Conservation (phyloP, 1,140 invertebrate genomes). For the Cydia amplana region DNA sequence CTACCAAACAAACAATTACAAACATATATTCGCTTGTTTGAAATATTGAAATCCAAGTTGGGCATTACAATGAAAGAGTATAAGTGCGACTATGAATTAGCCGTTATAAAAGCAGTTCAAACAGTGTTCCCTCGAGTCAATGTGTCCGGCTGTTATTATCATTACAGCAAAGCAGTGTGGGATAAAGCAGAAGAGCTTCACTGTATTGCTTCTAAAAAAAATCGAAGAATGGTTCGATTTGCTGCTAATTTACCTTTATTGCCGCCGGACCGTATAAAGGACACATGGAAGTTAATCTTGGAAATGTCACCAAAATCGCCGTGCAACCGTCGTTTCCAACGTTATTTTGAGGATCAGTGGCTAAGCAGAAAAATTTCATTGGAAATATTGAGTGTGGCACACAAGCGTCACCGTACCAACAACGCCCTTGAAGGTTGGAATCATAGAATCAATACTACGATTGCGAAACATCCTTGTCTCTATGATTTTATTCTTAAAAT, state of each 20-base stretch:
- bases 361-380: constrained; percentile 13
- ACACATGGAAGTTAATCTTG: neutral
- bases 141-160: constrained; percentile 6
- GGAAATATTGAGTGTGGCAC: constrained; percentile 18
- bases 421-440: constrained; percentile 21
- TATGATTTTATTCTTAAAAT: constrained; percentile 26
- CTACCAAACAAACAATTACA: constrained; percentile 15
- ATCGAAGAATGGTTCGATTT: constrained; percentile 23
- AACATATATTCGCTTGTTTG: constrained; percentile 22
- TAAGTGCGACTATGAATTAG: too few species aligned
- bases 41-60: constrained; percentile 23
- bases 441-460: neutral
- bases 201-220: constrained; percentile 21
- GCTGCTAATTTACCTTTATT: constrained; percentile 18
- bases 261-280: constrained; percentile 18
- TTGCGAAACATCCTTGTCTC: constrained; percentile 18
- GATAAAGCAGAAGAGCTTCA: constrained; percentile 21
- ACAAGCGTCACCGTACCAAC: constrained; percentile 27
- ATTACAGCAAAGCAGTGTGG: constrained; percentile 28
- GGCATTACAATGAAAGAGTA: constrained; percentile 21
- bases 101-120: too few species aligned
- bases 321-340: constrained; percentile 9
- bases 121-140: too few species aligned
- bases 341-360: constrained; percentile 22
- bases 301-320: constrained; percentile 13